Evolutionary conservation across 1,140 invertebrate species (phyloP).

Genomic region (Drosophila ananassae): DNA sequence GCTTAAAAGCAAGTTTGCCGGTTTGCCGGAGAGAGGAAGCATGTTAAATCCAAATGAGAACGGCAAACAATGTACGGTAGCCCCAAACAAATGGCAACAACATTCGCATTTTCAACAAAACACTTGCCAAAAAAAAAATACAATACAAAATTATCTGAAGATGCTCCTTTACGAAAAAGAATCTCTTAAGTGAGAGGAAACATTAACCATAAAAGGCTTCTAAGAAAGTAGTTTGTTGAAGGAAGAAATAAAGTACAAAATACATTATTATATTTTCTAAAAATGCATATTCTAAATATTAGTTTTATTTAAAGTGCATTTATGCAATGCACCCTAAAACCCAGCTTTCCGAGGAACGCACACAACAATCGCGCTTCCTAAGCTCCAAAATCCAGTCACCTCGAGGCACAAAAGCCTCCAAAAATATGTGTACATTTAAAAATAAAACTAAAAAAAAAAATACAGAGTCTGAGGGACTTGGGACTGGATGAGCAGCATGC

Average conservation of each 20-base stretch:
- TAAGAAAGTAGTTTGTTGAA: too few relatives aligned
- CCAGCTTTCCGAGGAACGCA: conserved; percentile 19
- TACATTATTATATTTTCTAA: too few relatives aligned
- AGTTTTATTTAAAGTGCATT: conserved; percentile 17
- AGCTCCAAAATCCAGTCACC: conserved; percentile 8
- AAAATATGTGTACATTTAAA: neutral
- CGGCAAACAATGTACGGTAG: conserved; percentile 60
- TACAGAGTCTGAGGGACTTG: neutral
- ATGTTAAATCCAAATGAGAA: conserved; percentile 62
- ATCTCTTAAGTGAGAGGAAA: too few relatives aligned
- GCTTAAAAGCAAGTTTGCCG: neutral
- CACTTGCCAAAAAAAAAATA: conserved; percentile 14
- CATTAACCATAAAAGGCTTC: too few relatives aligned
- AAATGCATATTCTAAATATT: too few relatives aligned
- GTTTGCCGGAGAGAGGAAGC: conserved; percentile 60
- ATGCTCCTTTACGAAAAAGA: too few relatives aligned
- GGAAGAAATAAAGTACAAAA: too few relatives aligned
- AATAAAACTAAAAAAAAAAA: neutral
- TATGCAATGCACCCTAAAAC: conserved; percentile 23
- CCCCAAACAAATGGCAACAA: conserved; percentile 17
- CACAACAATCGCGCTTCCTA: conserved; percentile 27
- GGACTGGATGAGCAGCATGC: conserved; percentile 39
- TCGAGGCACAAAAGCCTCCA: conserved; percentile 3
- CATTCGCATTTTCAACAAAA: conserved; percentile 1
- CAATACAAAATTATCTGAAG: too few relatives aligned